Base-by-base conservation (phyloP, 37 sponge, comb jelly and placozoan genomes). In the Spongilla lacustris region DNA sequence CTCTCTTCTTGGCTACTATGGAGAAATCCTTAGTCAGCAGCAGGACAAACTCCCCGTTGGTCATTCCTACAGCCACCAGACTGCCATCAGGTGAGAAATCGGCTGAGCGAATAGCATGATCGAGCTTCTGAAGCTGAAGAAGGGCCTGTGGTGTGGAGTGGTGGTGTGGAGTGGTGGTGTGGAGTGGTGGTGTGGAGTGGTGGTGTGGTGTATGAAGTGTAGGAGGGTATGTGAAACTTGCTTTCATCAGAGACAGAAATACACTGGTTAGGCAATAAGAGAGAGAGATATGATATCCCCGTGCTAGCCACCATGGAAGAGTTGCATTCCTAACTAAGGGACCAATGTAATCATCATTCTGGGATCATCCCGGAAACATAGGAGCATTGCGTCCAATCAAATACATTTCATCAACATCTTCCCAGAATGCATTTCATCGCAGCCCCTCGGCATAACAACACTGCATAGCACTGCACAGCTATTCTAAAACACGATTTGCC, bases 31-130 rank as follows among this genome's bases (percentile, higher is more conserved):
- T 69, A 28, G 75, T 36, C 0, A 41, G 69, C 58, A 91, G 85
- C 11, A 85, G 31, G 24, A 94, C 74, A 76, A 98, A 93, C 66
- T 95, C 92, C 27, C 99, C 99, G 70, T 93, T 95, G 68, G 81
- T 82, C 77, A 87, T 81, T 0, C 99, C 99, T 48, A 93, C 91
- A 50, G 91, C 97, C 30, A 91, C 81, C 12, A 83, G 79, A 0
- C 67, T 33, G 5, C 96, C 97, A 85, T 91, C 85, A 1, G 92
- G 87, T 28, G 88, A 86, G 81, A 97, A 82, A 28, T 92, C 95
- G 27, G 88, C 89, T 25, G 93, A 95, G 10, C 86, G 88, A 21
- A 84, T 89, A 32, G 90, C 46, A 19, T 76, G 67, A 8, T 86
- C 70, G 26, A 92, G 72, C 34, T 76, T 26, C 50, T 49, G 37